Percentiles rank a stretch among this genome's conserved stretches.
Evolutionary conservation across 30 jellyfish, hydroid and myxozoan genomes (phyloP).

Genomic region (Turritopsis rubra): DNA sequence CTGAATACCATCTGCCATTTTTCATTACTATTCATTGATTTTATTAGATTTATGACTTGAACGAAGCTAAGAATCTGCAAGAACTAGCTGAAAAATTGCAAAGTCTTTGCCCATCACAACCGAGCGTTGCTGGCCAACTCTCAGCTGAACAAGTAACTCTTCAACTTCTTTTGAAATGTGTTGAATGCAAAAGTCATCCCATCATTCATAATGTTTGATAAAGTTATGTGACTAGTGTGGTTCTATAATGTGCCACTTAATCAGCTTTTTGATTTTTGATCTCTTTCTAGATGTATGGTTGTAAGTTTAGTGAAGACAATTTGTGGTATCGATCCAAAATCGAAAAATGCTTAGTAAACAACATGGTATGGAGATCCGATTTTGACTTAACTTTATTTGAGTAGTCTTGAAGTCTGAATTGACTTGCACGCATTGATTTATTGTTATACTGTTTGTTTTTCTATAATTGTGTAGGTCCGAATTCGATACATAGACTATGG

Average conservation of each 20-base stretch:
- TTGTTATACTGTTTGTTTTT: background rate
- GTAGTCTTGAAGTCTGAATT: too few relatives aligned
- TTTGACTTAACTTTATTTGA: background rate
- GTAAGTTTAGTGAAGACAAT: conserved; percentile 8
- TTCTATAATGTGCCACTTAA: background rate
- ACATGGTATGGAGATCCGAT: background rate
- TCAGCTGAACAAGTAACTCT: background rate
- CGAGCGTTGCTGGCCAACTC: background rate
- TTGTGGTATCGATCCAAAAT: conserved; percentile 12
- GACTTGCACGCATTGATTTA: background rate
- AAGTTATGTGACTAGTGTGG: too few relatives aligned
- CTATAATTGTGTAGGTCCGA: background rate
- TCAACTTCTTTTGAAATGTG: too few relatives aligned
- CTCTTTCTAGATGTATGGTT: background rate
- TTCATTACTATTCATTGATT: too few relatives aligned
- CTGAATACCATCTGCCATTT: too few relatives aligned
- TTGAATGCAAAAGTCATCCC: too few relatives aligned
- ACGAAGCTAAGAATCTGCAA: background rate
- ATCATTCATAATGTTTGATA: too few relatives aligned
- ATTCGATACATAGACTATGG: conserved; percentile 5
- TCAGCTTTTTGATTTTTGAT: background rate
- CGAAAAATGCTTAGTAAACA: background rate
- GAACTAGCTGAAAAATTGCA: conserved; percentile 1
- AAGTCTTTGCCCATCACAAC: conserved; percentile 1
- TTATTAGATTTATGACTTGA: background rate